These are phyloP conservation scores for Hipparchia semele DNA, from an alignment of 2,888 invertebrate genomes.

Conservation along the genomic window DNA sequence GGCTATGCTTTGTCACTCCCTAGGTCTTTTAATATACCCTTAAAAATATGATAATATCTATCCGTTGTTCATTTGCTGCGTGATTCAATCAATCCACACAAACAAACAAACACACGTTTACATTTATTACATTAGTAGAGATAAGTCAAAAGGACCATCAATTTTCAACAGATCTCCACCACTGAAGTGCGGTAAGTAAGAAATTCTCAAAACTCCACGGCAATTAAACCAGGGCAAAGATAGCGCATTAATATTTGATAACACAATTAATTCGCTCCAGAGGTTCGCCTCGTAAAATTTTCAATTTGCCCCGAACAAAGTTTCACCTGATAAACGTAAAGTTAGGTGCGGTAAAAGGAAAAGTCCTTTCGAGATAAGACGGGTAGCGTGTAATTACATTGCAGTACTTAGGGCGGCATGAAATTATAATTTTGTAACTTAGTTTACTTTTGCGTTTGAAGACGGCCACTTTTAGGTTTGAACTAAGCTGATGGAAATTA, in stretches of 20 bases:
- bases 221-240: constrained; percentile 67
- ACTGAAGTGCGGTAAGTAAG: constrained; percentile 34
- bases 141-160: background rate
- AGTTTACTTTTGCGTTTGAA: constrained; percentile 43
- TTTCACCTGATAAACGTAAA: constrained; percentile 80
- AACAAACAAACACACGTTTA: too few relatives aligned
- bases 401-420: constrained; percentile 42
- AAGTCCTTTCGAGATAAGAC: constrained; percentile 66
- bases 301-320: constrained; percentile 72
- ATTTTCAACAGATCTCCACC: background rate
- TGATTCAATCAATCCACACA: too few relatives aligned
- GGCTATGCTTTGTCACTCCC: too few relatives aligned
- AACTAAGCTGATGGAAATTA: constrained; percentile 14
- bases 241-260: constrained; percentile 81
- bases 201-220: constrained; percentile 49
- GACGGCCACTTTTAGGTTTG: constrained; percentile 16
- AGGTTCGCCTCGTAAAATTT: constrained; percentile 71
- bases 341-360: constrained; percentile 61
- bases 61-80: too few relatives aligned
- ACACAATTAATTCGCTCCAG: constrained; percentile 74
- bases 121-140: too few relatives aligned
- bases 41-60: too few relatives aligned
- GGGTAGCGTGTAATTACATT: constrained; percentile 59
- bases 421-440: constrained; percentile 58
- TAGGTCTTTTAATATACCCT: too few relatives aligned